Base-by-base conservation (phyloP, 2,888 invertebrate species). In the Leptinotarsa tumamoca region DNA sequence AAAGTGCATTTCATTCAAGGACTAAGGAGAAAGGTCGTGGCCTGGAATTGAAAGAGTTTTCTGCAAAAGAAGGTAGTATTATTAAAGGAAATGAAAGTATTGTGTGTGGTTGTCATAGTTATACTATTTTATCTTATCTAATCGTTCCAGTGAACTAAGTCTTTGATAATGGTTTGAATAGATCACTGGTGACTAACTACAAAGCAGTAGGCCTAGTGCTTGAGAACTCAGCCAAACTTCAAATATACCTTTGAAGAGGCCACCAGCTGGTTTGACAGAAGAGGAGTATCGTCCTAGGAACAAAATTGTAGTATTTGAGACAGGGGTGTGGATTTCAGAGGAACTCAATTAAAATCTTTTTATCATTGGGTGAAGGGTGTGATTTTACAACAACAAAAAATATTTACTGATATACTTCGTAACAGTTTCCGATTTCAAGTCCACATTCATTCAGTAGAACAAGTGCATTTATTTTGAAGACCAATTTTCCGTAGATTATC, bases 1-100 rank as follows among this genome's bases (percentile, higher is more conserved):
- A 63, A 67, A 54, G 50, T 51, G 67, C 58, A 2, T 58, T 66
- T 89, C 89, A 90, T 87, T 90, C 89, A 85, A 89, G 85, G 84
- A 89, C 89, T 84, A 91, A 88, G 89, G 91, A 91, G 87, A 91
- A 91, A 76, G 91, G 92, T 87, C 90, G 88, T 82, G 91, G 91
- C 88, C 90, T 90, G 83, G 90, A 88, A 89, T 91, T 91, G 89
- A 91, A 91, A 87, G 90, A 90, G 87, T 88, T 88, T 88, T 91
- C 91, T 91, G 92, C 63, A 73, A 52, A 67, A 75, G 71, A 75
- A 71, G 21, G 27, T 51, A 72, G 61, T 66, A n/a, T 52, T 4
- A 33, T 71, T 69, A 68, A 61, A 49, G 63, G 27, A 21, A 21
- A 43, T 63, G 43, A 18, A 17, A 63, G 18, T 63, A 15, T 21